Evolutionary conservation across 2,888 invertebrate genomes (phyloP).

Genomic region (Troides aeacus): DNA sequence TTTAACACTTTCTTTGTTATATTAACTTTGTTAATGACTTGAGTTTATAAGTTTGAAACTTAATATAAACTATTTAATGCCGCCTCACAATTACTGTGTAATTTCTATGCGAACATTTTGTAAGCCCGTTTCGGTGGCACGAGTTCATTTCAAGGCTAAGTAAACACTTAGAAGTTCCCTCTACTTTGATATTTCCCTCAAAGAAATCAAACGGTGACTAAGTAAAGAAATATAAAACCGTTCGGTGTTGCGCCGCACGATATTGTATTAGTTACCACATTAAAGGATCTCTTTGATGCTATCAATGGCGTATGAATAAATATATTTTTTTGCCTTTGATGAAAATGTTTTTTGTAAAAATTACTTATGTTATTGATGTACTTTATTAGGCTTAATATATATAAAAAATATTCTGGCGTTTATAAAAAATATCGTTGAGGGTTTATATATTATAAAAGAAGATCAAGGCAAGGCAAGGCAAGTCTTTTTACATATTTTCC

Average conservation of each 20-base stretch:
- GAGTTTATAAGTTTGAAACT: no score
- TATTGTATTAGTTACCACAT: conserved; percentile 11
- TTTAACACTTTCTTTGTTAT: no score
- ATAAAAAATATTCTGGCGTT: not conserved
- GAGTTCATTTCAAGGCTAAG: not conserved
- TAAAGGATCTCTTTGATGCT: conserved; percentile 12
- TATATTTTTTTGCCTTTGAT: not conserved
- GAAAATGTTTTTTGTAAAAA: not conserved
- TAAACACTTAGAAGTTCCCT: not conserved
- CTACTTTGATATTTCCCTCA: not conserved
- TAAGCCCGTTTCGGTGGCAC: not conserved
- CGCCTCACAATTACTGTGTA: not conserved
- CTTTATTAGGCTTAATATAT: not conserved
- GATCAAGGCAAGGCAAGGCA: no score
- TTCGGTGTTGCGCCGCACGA: not conserved
- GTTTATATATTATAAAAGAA: no score
- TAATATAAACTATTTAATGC: not conserved
- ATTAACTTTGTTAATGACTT: no score
- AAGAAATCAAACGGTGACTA: conserved; percentile 4
- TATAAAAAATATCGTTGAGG: no score
- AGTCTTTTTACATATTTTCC: no score
- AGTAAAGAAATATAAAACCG: conserved; percentile 1
- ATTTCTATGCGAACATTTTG: not conserved
- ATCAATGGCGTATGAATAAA: not conserved
- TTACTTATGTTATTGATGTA: not conserved